phyloP scores from a whole-genome alignment of 2,113 vertebrate genomes.

The Struthio camelus region DNA sequence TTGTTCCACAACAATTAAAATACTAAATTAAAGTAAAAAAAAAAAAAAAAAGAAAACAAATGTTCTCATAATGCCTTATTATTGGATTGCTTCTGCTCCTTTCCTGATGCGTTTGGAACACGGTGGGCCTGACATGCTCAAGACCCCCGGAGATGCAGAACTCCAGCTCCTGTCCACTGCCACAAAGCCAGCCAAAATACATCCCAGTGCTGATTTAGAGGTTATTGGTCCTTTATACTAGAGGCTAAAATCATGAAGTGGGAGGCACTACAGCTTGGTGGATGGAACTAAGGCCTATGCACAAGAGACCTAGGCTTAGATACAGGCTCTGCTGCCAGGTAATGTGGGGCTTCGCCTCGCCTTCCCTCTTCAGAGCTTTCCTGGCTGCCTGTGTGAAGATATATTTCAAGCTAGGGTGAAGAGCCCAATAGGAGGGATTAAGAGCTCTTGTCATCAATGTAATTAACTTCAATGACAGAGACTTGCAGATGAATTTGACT shows the following conservation, averaged over 20 bases:
- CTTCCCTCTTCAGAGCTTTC: background rate
- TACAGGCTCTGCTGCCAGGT: accelerated
- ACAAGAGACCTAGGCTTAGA: background rate
- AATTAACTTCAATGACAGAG: background rate
- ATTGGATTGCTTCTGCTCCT: background rate
- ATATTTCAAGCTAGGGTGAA: background rate
- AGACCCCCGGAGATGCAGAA: background rate
- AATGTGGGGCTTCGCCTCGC: background rate
- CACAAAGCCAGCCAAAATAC: background rate
- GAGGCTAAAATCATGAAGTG: background rate
- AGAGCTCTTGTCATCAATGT: background rate
- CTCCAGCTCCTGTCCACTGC: background rate
- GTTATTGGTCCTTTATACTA: background rate
- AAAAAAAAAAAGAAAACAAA: background rate
- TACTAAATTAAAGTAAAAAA: background rate
- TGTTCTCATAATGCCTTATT: background rate
- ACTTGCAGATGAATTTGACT: background rate
- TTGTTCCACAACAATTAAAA: background rate
- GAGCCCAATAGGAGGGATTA: background rate
- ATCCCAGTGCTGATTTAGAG: background rate
- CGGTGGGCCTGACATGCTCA: background rate
- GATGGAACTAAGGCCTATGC: background rate
- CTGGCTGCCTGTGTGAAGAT: background rate
- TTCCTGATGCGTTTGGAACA: background rate
- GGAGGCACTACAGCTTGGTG: background rate